These are phyloP conservation scores for Oryzias melastigma DNA, from an alignment of 2,113 vertebrate genomes.

Conservation along the genomic window DNA sequence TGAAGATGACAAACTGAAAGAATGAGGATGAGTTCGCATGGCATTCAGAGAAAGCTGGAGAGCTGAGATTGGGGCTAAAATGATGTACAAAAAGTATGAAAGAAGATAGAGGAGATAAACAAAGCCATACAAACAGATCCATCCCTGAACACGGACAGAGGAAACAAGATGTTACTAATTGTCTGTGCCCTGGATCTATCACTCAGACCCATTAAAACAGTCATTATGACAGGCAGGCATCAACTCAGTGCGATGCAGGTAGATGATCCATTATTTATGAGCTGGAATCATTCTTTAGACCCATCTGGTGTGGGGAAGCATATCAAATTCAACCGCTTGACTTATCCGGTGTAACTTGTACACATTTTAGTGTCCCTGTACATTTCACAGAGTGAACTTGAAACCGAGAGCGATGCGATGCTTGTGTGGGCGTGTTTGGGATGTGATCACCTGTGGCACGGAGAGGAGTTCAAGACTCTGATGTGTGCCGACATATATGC, in stretches of 20 bases:
- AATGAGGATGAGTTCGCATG: conserved; percentile 11
- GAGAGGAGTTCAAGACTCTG: conserved; percentile 20
- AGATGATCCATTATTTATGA: conserved; percentile 66
- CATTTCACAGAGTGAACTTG: conserved; percentile 19
- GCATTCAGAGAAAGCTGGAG: not conserved
- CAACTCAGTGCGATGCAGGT: conserved; percentile 61
- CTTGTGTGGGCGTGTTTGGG: conserved; percentile 50
- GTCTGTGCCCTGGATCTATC: conserved; percentile 53
- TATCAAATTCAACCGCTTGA: conserved; percentile 58
- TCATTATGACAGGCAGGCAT: conserved; percentile 59
- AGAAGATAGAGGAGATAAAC: conserved; percentile 4
- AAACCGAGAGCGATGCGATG: conserved; percentile 43
- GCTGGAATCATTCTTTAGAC: conserved; percentile 49
- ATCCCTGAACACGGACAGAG: conserved; percentile 8
- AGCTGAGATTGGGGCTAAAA: conserved; percentile 9
- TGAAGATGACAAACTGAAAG: conserved; percentile 24
- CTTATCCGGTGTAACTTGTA: conserved; percentile 24
- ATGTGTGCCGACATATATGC: not conserved
- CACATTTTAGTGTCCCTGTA: conserved; percentile 43
- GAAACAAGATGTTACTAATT: conserved; percentile 17
- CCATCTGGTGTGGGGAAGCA: conserved; percentile 55
- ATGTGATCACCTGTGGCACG: conserved; percentile 58
- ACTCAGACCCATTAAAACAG: conserved; percentile 57
- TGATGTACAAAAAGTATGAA: not conserved
- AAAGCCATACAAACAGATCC: conserved; percentile 20